Base-by-base conservation (phyloP, 2,888 invertebrate species). In the Rugalucina vietnamica region DNA sequence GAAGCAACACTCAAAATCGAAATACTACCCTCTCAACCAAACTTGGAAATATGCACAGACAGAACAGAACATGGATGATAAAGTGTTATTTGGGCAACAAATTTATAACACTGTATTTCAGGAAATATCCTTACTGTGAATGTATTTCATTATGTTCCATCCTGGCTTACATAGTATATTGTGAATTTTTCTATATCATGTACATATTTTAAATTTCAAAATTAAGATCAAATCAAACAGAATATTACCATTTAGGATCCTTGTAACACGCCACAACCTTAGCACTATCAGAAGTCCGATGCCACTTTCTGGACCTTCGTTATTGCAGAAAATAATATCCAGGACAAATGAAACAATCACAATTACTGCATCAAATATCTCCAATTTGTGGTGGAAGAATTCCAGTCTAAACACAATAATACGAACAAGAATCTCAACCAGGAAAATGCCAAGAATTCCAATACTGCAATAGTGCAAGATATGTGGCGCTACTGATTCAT, bases 181-280 rank as follows among this genome's bases (percentile, higher is more conserved):
- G n/a, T n/a, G n/a, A n/a, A n/a, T n/a, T n/a, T n/a, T n/a, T n/a
- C n/a, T n/a, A n/a, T n/a, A n/a, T n/a, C n/a, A n/a, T n/a, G n/a
- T n/a, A n/a, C n/a, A n/a, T n/a, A n/a, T n/a, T n/a, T n/a, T n/a
- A n/a, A n/a, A n/a, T n/a, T 12, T 43, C 43, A 43, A 18, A 8
- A 43, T 18, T 43, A 43, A 18, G 43, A 70, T 24, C 36, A 24
- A 34, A 39, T 21, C 21, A 18, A 81, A 91, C 89, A n/a, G n/a
- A n/a, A n/a, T n/a, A n/a, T n/a, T 90, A 95, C 95, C 95, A 91
- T 95, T 95, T 8, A 95, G 87, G 75, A 95, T 95, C 69, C 95
- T 91, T 21, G 94, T 93, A 5, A 95, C 93, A 80, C 95, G 89
- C 95, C 95, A 95, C 75, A 95, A 87, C 78, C 95, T 89, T 5